Conservation (phyloP, 2,113 vertebrate species). For the Pterocles orientalis region DNA sequence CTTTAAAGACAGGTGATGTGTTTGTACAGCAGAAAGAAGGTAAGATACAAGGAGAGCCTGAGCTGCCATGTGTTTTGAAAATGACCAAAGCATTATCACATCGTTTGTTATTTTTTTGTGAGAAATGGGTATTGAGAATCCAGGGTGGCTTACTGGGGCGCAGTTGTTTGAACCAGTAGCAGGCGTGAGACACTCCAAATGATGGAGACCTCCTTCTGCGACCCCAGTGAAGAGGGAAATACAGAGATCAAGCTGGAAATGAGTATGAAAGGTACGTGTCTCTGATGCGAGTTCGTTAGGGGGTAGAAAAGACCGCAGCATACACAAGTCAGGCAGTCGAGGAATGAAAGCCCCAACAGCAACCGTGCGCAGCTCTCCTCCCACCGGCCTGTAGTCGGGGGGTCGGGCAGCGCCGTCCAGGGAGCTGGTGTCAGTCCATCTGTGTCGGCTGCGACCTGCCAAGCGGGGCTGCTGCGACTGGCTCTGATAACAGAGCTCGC, state of each 20-base stretch:
- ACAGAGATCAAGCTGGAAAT: neutral
- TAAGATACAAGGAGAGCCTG: neutral
- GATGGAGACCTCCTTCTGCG: neutral
- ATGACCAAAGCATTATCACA: neutral
- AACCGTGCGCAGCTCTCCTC: accelerated
- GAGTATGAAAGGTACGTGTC: accelerated
- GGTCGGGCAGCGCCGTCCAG: neutral
- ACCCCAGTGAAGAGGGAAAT: neutral
- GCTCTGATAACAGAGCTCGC: neutral
- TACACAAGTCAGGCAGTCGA: accelerated
- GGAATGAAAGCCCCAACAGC: neutral
- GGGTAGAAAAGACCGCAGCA: neutral
- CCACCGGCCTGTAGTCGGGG: neutral
- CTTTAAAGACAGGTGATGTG: neutral
- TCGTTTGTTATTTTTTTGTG: neutral
- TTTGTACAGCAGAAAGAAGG: neutral
- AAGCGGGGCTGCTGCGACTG: neutral
- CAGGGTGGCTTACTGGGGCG: neutral
- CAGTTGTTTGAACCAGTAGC: neutral
- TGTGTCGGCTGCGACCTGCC: neutral
- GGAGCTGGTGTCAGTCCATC: neutral
- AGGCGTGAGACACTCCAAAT: neutral
- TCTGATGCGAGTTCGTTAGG: neutral
- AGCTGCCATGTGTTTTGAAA: neutral
- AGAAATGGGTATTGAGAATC: neutral